Conservation (phyloP, 2,888 invertebrate species). For the Emmelina monodactyla region DNA sequence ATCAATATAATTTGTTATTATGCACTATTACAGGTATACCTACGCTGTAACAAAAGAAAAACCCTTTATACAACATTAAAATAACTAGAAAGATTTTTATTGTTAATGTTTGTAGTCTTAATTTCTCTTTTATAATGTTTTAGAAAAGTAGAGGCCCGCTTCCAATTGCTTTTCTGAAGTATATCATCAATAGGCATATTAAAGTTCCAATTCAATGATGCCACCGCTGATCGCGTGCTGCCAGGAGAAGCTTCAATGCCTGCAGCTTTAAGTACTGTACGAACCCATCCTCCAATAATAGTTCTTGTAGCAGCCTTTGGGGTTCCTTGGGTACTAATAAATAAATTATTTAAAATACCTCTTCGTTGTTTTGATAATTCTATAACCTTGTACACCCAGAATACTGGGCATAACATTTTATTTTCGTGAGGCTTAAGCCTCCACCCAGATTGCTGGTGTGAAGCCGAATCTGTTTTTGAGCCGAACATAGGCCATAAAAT, state of each 20-base stretch:
- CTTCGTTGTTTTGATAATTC: background rate
- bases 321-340: background rate
- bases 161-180: conserved; percentile 2
- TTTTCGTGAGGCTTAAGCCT: background rate
- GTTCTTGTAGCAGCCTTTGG: background rate
- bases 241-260: background rate
- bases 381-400: background rate
- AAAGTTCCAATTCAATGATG: background rate
- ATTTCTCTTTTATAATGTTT: conserved; percentile 9
- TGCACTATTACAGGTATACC: no score
- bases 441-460: background rate
- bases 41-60: no score
- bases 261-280: background rate
- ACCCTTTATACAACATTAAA: no score
- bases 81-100: no score
- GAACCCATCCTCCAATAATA: background rate
- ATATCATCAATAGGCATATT: no score
- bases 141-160: conserved; percentile 7
- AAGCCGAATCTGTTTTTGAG: background rate
- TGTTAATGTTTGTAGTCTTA: no score
- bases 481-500: background rate
- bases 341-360: conserved; percentile 9
- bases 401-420: background rate
- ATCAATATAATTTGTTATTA: no score
- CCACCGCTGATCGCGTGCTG: background rate